These are phyloP conservation scores for Noctua janthe DNA, from an alignment of 2,888 invertebrate genomes.

Conservation along the genomic window DNA sequence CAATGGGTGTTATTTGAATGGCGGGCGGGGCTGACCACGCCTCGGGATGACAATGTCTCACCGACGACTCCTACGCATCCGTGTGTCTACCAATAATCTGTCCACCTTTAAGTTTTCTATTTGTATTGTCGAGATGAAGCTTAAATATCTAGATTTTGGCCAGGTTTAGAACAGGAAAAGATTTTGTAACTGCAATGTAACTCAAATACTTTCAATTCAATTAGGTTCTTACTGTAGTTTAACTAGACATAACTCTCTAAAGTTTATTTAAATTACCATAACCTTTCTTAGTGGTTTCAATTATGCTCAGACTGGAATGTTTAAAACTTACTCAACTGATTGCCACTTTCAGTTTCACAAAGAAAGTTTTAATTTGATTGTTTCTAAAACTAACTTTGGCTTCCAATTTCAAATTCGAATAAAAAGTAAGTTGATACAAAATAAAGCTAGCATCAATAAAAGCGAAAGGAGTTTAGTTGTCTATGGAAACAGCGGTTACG, in stretches of 20 bases:
- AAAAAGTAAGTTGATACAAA: conserved; percentile 29
- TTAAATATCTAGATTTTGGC: background rate
- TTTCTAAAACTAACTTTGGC: conserved; percentile 46
- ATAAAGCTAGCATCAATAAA: conserved; percentile 35
- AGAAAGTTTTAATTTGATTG: conserved; percentile 61
- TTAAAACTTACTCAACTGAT: conserved; percentile 38
- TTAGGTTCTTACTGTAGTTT: background rate
- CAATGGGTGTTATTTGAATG: conserved; percentile 70
- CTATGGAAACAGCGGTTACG: conserved; percentile 1
- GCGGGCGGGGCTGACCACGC: conserved; percentile 70
- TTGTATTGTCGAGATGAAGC: background rate
- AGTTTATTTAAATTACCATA: conserved; percentile 24
- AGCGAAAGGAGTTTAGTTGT: conserved; percentile 43
- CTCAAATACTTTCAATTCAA: background rate
- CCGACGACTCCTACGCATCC: conserved; percentile 69
- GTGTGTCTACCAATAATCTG: conserved; percentile 34
- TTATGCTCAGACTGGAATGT: conserved; percentile 28
- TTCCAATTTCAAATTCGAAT: conserved; percentile 50
- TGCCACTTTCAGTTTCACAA: conserved; percentile 46
- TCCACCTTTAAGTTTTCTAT: conserved; percentile 27
- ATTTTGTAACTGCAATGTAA: background rate
- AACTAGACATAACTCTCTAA: background rate
- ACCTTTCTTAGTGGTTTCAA: conserved; percentile 18
- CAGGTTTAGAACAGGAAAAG: background rate
- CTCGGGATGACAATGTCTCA: conserved; percentile 57